Conservation (phyloP, 1,140 invertebrate species). For the Lanistes nyassanus region DNA sequence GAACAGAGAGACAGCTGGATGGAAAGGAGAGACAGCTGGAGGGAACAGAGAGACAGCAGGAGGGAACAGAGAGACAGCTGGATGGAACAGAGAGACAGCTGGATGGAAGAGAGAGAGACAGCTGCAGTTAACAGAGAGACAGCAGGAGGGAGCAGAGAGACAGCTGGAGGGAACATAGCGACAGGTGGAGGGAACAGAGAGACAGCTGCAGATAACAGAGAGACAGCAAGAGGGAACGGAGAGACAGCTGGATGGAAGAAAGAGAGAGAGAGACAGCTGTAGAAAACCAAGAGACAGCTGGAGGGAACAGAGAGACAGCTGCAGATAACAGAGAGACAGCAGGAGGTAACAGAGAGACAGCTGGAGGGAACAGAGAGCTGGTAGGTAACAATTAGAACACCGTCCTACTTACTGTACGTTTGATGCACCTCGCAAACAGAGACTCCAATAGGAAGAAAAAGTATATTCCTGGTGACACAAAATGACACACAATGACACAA, state of each 20-base stretch:
- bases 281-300: conserved; percentile 3
- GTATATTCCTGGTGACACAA: conserved; percentile 20
- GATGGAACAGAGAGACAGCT: neutral
- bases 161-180: no score
- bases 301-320: conserved; percentile 1
- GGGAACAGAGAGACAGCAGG: neutral
- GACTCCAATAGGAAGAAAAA: conserved; percentile 26
- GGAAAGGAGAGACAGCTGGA: conserved; percentile 1
- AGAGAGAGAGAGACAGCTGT: neutral
- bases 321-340: neutral
- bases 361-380: neutral
- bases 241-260: no score
- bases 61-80: neutral
- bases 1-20: neutral
- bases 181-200: no score
- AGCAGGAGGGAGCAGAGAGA: conserved; percentile 11
- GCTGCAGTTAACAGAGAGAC: conserved; percentile 7
- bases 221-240: no score
- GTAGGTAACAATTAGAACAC: neutral
- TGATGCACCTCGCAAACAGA: neutral
- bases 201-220: no score
- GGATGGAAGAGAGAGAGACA: neutral
- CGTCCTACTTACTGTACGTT: conserved; percentile 4
- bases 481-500: neutral
- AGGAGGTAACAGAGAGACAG: neutral